Evolutionary conservation across 1,140 invertebrate species (phyloP), one percentile per base, ranked within the genome.

Genomic region (Zaprionus ghesquierei): DNA sequence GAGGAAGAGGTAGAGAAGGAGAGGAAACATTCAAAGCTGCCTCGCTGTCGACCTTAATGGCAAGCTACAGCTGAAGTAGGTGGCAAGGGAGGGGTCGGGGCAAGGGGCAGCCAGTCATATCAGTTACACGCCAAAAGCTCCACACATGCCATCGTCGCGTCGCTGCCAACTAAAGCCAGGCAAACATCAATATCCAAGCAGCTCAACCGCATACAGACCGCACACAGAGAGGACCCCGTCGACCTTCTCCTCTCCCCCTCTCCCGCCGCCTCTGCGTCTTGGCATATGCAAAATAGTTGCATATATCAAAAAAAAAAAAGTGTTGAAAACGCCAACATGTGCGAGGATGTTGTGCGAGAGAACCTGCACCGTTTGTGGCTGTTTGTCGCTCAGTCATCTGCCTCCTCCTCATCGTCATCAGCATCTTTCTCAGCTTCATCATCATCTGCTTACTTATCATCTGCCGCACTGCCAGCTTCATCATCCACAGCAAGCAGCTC

Each of bases 261-360:
- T 20, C 18, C 12, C 31, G n/a, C 51, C 38, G 29, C 4, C 2
- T 18, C 5, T 55, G 31, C 51, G 27, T 58, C 31, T 68, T 59
- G 44, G 27, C 75, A 79, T 87, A 86, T 86, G 81, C 78, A 86
- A 86, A 86, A 81, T 86, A 87, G 81, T 86, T 87, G 82, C 75
- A 75, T 60, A 74, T 73, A 60, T 29, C 2, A 3, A 29, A 6
- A 29, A 8, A 66, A 44, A 86, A 86, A 76, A 63, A 68, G 79
- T 77, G 81, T 71, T 66, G 70, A 69, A 74, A 85, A 2, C 35
- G 82, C n/a, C n/a, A n/a, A 79, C 59, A 70, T 70, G 73, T 58
- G 18, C 51, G 46, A n/a, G 35, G n/a, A 41, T n/a, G n/a, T n/a
- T n/a, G n/a, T n/a, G 35, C 73, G 27, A 25, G 22, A n/a, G 12